Conservation (phyloP, 2,113 vertebrate species). For the Entelurus aequoreus region DNA sequence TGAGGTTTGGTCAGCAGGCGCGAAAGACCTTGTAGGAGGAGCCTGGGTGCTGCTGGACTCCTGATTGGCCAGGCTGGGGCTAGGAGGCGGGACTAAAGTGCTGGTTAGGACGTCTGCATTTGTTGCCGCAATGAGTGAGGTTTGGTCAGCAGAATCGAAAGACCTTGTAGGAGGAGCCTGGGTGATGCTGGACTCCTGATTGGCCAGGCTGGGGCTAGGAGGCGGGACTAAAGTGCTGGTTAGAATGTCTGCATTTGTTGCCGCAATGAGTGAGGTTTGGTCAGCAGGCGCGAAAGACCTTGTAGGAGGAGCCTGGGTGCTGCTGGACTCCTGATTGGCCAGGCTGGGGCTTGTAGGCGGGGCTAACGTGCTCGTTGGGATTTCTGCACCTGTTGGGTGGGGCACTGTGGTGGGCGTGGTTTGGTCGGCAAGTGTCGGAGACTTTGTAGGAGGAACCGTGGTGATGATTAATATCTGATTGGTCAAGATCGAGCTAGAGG, state of each 20-base stretch:
- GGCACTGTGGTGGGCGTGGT: no score
- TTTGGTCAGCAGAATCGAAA: no score
- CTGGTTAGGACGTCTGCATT: neutral
- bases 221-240: no score
- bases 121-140: neutral
- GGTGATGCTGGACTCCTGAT: no score
- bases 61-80: constrained; percentile 2
- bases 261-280: no score
- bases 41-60: neutral
- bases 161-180: no score
- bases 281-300: neutral
- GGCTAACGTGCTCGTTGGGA: neutral
- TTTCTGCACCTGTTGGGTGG: neutral
- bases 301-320: neutral
- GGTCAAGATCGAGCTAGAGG: neutral
- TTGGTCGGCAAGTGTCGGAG: no score
- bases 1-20: neutral
- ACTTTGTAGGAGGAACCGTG: no score
- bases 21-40: neutral
- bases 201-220: no score
- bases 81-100: neutral
- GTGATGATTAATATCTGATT: no score
- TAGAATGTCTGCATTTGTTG: no score
- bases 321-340: neutral
- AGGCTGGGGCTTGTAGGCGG: neutral